phyloP scores from a whole-genome alignment of 2,797 vertebrate species.

The Urophycis tenuis region DNA sequence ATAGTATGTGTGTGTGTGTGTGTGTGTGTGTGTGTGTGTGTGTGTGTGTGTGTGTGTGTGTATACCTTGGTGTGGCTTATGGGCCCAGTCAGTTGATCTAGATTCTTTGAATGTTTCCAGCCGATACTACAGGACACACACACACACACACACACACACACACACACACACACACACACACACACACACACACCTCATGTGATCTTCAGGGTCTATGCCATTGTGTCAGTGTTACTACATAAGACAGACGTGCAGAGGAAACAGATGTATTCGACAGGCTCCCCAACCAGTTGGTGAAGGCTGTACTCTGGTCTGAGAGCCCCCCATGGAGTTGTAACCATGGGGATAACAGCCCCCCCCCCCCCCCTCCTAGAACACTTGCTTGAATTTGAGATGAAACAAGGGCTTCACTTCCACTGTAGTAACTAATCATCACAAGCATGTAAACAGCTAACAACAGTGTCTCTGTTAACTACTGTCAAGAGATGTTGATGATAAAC shows the following conservation, averaged over 20 bases:
- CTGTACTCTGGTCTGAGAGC: no score
- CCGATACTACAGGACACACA: slow-evolving; percentile 62
- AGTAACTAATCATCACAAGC: no score
- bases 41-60: neutral
- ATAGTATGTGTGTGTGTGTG: neutral
- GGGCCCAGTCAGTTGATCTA: slow-evolving; percentile 53
- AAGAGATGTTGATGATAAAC: no score
- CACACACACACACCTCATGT: no score
- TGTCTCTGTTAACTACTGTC: neutral
- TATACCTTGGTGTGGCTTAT: slow-evolving; percentile 49
- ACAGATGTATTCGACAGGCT: no score
- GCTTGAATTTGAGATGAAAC: no score
- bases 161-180: neutral
- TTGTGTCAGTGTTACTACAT: no score
- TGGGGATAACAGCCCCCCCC: neutral
- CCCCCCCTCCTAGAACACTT: neutral
- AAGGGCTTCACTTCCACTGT: no score
- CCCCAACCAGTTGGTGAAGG: no score
- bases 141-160: slow-evolving; percentile 10
- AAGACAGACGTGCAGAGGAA: no score
- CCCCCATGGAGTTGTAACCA: no score
- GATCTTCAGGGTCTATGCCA: no score
- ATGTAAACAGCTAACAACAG: neutral
- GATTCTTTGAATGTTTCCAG: slow-evolving; percentile 67
- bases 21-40: neutral